Conservation (phyloP, 1,140 invertebrate genomes). For the Nomia melanderi region DNA sequence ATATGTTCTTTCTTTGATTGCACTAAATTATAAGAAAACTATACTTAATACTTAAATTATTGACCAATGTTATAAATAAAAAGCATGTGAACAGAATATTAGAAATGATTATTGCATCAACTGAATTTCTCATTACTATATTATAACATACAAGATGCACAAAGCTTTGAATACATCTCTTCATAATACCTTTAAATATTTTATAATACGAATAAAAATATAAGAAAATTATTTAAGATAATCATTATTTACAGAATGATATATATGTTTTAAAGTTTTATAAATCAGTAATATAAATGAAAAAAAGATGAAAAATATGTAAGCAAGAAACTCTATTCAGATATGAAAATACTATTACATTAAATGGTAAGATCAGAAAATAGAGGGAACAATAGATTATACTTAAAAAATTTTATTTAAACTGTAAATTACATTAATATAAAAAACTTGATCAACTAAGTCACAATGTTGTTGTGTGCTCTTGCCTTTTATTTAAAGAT, state of each 20-base stretch:
- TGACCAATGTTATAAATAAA: background rate
- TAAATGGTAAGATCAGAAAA: slow-evolving; percentile 56
- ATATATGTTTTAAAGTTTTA: background rate
- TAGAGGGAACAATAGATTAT: slow-evolving; percentile 54
- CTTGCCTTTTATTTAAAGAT: slow-evolving; percentile 15
- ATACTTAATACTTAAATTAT: background rate
- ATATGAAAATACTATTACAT: slow-evolving; percentile 33
- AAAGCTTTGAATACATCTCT: background rate
- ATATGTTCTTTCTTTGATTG: background rate
- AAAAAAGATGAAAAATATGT: background rate
- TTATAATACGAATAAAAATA: background rate
- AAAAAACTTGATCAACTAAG: slow-evolving; percentile 26
- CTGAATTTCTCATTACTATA: background rate
- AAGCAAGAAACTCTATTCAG: slow-evolving; percentile 20
- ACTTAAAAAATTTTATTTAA: slow-evolving; percentile 59
- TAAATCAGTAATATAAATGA: background rate
- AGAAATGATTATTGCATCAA: too few relatives aligned
- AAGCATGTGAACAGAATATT: background rate
- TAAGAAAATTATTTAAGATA: background rate
- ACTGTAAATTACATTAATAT: slow-evolving; percentile 49
- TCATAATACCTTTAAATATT: background rate
- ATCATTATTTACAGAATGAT: background rate
- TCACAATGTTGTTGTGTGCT: slow-evolving; percentile 27
- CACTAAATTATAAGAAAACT: background rate
- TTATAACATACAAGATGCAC: background rate